Evolutionary conservation across 1,140 invertebrate genomes (phyloP), one percentile per base, ranked within the genome.

Genomic region (Parapsyche elsis): DNA sequence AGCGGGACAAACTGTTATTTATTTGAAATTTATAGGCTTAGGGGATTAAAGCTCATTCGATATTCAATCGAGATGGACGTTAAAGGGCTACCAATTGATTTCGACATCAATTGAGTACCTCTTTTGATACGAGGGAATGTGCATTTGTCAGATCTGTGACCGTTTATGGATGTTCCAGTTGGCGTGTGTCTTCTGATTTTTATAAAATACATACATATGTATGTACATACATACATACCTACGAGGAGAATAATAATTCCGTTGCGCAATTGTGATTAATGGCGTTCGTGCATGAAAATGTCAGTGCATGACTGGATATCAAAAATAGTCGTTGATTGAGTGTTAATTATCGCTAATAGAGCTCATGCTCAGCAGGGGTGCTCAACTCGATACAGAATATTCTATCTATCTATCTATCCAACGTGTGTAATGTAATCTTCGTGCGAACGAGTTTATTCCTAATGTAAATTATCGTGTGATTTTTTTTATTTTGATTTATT

Each of bases 11-110:
- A 57, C 23, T 75, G 73, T 75, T 75, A 75, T 75, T 75, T 75
- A 46, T 49, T 23, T 9, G 21, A 57, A 75, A 75, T 75, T 75
- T 75, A 75, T 57, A 46, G 73, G 44, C 46, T 46, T 21, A 23
- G 16, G 21, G 30, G 71, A 5, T 23, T 45, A 49, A 23, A 57
- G 49, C 73, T 49, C 73, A 73, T 73, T 75, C 12, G 24, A 75
- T 75, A 75, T 75, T 75, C 73, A 75, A 75, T 73, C 71, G 38
- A 49, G 67, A 46, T 45, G 38, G 45, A 73, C 21, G 61, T 67
- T 16, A 67, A n/a, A 26, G 61, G 24, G 61, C 61, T 12, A 19
- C 19, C 19, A 67, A 16, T 67, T 23, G 24, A 23, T 10, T 67
- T 67, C 12, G 21, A 26, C 24, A 23, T 26, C 61, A 21, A 26